A percentile compares a stretch with the other conserved stretches of the same genome.
phyloP scores from a whole-genome alignment of 2,888 invertebrate genomes.

The Dorcus parallelipipedus region DNA sequence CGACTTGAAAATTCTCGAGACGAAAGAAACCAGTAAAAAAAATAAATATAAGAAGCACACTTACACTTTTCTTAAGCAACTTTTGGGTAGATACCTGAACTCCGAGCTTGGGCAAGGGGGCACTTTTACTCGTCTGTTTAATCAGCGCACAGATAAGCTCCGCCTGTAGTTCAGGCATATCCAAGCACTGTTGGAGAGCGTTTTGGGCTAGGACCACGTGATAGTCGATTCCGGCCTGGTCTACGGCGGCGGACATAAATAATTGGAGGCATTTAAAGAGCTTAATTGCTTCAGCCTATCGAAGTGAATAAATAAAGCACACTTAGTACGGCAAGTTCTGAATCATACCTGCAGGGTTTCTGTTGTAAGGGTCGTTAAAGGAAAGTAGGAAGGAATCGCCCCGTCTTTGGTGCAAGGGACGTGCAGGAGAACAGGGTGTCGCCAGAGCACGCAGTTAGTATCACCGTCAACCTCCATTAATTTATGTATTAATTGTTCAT shows the following conservation, averaged over 20 bases:
- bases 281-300: slow-evolving; percentile 79
- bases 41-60: slow-evolving; percentile 55
- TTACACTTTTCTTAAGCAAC: slow-evolving; percentile 58
- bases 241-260: slow-evolving; percentile 94
- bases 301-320: not conserved
- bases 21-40: slow-evolving; percentile 14
- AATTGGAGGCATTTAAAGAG: slow-evolving; percentile 94
- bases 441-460: slow-evolving; percentile 88
- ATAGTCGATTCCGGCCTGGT: slow-evolving; percentile 94
- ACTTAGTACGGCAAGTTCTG: not conserved
- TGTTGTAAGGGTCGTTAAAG: slow-evolving; percentile 86
- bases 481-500: slow-evolving; percentile 92
- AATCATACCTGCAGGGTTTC: slow-evolving; percentile 68
- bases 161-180: slow-evolving; percentile 85
- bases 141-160: slow-evolving; percentile 90
- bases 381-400: slow-evolving; percentile 66
- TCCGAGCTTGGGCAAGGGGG: slow-evolving; percentile 64
- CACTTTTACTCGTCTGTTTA: slow-evolving; percentile 87
- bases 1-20: slow-evolving; percentile 2
- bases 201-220: slow-evolving; percentile 97
- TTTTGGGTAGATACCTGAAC: slow-evolving; percentile 55
- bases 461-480: slow-evolving; percentile 96
- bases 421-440: slow-evolving; percentile 86
- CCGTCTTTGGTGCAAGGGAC: slow-evolving; percentile 75
- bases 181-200: slow-evolving; percentile 88